Evolutionary conservation across 2,888 invertebrate species (phyloP), one percentile per base, ranked within the genome.

Genomic region (Drosophila kokeensis): DNA sequence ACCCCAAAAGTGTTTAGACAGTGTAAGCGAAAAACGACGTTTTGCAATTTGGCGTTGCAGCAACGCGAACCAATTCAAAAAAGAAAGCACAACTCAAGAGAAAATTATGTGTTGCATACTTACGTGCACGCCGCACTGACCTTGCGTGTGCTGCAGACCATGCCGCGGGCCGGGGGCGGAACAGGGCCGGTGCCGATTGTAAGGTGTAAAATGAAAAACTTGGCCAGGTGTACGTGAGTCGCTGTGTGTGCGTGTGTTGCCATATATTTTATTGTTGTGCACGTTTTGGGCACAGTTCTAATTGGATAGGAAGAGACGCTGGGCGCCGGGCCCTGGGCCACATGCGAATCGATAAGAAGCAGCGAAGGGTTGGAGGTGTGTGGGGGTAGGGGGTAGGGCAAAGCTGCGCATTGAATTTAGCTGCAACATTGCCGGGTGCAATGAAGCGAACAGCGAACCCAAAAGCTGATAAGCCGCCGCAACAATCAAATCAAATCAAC

Each of bases 101-200:
- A 69, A 83, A 85, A 87, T 85, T 86, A 86, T 86, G 87, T 86
- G 87, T 87, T 85, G 85, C 85, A 87, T 84, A 84, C 83, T 86
- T 84, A 84, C 84, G 83, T 83, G 84, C 74, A 30, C 42, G 82
- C 87, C 60, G 87, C 85, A 73, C 85, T 86, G 85, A 86, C 85
- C 85, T 86, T 86, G 85, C 85, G 82, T 85, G 86, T 61, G 21
- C 38, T 53, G 52, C 63, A 57, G 48, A 61, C 34, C 34, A 15
- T 45, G 45, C 45, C 45, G 13, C 2, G 45, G 24, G 45, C 24
- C 24, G 15, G 15, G 21, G 45, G 45, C 45, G 45, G 2, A 13
- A 13, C 45, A 13, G 7, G 21, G 45, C 45, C 21, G 24, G 42
- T 24, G 30, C 8, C 36, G 34, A 7, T 2, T n/a, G 42, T 21